These are phyloP conservation scores for Hestina assimilis DNA, from an alignment of 1,140 invertebrate species.

Conservation along the genomic window DNA sequence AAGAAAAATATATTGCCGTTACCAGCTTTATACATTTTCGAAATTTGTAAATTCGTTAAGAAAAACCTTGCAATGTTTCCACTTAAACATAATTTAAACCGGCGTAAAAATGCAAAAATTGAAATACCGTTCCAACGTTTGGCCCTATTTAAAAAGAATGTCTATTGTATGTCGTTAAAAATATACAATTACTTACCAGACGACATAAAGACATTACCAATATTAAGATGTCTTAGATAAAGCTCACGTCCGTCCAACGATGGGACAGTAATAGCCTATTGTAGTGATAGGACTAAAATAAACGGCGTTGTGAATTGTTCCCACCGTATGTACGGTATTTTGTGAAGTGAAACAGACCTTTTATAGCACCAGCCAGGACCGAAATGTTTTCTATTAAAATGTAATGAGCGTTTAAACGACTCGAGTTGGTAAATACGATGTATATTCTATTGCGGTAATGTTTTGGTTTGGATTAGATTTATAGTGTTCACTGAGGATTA, in stretches of 20 bases:
- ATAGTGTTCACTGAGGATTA: no score
- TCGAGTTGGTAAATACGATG: background rate
- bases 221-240: conserved; percentile 35
- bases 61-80: no score
- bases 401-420: conserved; percentile 1
- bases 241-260: conserved; percentile 25
- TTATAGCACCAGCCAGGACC: background rate
- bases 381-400: conserved; percentile 12
- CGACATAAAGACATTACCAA: no score
- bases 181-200: no score
- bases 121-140: no score
- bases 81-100: no score
- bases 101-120: no score
- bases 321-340: conserved; percentile 7
- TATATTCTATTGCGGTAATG: background rate
- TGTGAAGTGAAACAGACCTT: conserved; percentile 10
- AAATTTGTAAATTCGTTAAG: no score
- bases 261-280: conserved; percentile 36
- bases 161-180: no score
- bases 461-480: background rate
- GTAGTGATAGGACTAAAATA: conserved; percentile 38
- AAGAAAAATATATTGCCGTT: no score
- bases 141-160: no score
- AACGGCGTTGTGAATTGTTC: conserved; percentile 17
- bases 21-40: no score